Base-by-base conservation (phyloP, 1,140 invertebrate genomes). In the Pseudomyrmex gracilis region DNA sequence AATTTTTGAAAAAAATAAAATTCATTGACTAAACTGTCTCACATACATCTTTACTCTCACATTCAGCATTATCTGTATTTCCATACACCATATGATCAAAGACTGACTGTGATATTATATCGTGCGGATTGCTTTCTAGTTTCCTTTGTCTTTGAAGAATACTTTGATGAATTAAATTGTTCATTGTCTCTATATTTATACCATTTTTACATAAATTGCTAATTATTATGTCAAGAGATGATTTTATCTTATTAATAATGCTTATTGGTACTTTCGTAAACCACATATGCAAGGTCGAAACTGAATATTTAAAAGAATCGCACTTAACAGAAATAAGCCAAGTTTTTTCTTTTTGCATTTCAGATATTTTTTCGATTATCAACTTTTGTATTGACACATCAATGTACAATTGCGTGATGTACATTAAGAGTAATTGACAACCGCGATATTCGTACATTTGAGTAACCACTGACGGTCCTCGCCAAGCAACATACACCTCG, bases 61-160 rank as follows among this genome's bases (percentile, higher is more conserved):
- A n/a, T n/a, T n/a, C n/a, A n/a, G n/a, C n/a, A n/a, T n/a, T n/a
- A 85, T 96, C 93, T 20, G 94, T 95, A 61, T 96, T 95, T 10
- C 98, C 97, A 93, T 98, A 98, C 17, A 99, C 94, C 86, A 97
- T 96, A 92, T 98, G 97, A 0, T 96, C 97, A 90, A 98, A 97
- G 45, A 97, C 95, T 87, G 96, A 95, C 90, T n/a, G n/a, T n/a
- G 96, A 96, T 2, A 98, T 93, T 9, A 96, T 94, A 74, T 97
- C 95, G 90, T 98, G 97, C 1, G 97, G 97, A 83, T 95, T 95
- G 24, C 96, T 97, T 94, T 98, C 98, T 5, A 97, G 92, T 85
- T 95, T 95, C 84, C 96, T 97, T 61, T 97, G 94, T 90, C 95
- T 95, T 90, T 98, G 96, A 9, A 97, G 94, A 70, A 97, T 96